Evolutionary conservation across 1,140 invertebrate genomes (phyloP), one percentile per base, ranked within the genome.

Genomic region (Drosophila pectinifera): DNA sequence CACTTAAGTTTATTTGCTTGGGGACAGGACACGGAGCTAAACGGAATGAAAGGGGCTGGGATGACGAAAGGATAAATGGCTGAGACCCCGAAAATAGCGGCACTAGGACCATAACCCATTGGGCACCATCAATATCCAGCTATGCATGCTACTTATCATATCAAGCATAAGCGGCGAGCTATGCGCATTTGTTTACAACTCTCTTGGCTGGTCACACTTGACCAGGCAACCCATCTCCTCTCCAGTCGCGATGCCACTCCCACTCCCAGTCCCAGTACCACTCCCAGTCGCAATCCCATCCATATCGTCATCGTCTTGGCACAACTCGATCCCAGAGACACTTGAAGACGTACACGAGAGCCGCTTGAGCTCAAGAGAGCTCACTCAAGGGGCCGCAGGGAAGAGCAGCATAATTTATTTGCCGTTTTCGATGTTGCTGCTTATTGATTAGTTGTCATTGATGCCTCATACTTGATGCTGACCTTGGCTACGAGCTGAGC

Each of bases 1-100:
- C 82, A 85, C 82, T 86, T 73, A 82, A 78, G 69, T 76, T 83
- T 86, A 86, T 86, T 86, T 86, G 83, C 83, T 85, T 78, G 78
- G 82, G 82, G 83, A 82, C 74, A 43, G 24, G 48, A 28, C 39
- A 36, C 69, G 34, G 57, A 39, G 48, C 48, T 22, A 54, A 20
- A n/a, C 14, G 36, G 13, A 13, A 11, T 26, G 18, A 26, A 42
- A 49, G 20, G 61, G 24, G 26, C 26, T 41, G 18, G 8, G 4
- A 11, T 13, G 39, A 24, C 13, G 41, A 42, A 31, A 8, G 67
- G 41, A 36, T 67, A 49, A 26, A 46, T 45, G 18, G 39, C n/a
- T 10, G 39, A 20, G 22, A 24, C 11, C 48, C 67, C 45, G 8
- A 70, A 70, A 70, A 70, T 56, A 56, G 22, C 28, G 22, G 34